Base-by-base conservation (phyloP, 2,113 vertebrate genomes). In the Corythornis vintsioides region DNA sequence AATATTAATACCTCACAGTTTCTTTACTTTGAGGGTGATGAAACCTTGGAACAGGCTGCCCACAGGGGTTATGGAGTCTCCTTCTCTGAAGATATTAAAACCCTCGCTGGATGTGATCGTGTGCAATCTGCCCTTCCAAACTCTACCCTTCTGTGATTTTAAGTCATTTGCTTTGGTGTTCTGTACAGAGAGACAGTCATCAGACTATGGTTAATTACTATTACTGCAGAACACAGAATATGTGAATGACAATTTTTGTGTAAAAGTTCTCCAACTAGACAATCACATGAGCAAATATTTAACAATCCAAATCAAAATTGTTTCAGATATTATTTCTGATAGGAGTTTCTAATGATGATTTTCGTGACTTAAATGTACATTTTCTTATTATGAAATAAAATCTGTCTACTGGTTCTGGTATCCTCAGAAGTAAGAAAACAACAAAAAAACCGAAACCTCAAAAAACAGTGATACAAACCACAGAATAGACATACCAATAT, bases 161-260 rank as follows among this genome's bases (percentile, higher is more conserved):
- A 90, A 33, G 43, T 13, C 15, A 33, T 76, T 87, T 61, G 6
- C 16, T 75, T 83, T 76, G 13, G 42, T 50, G 31, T 53, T 80
- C 38, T 63, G 13, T 57, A 25, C 43, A 29, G 35, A 22, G 18
- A 64, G 12, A 11, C 16, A 56, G 48, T 31, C 61, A 71, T n/a
- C 56, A 63, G 67, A 47, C 15, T 56, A 9, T 15, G 33, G 22
- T 66, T 63, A 33, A 60, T 60, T 52, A 38, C 45, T 48, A 13
- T 47, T 55, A 52, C 29, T 35, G 25, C 13, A 25, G 45, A 82
- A 15, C 0, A 0, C 0, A 3, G 26, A 82, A 63, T 15, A 52
- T 4, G 9, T 11, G 24, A 66, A 64, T 74, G 29, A 4, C 24
- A 52, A 31, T 53, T 89, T 21, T 57, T 79, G 26, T 31, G 24